A percentile compares a stretch with the other conserved stretches of the same genome.
These are phyloP conservation scores for Euspilapteryx auroguttella DNA, from an alignment of 2,888 invertebrate genomes.

Conservation along the genomic window DNA sequence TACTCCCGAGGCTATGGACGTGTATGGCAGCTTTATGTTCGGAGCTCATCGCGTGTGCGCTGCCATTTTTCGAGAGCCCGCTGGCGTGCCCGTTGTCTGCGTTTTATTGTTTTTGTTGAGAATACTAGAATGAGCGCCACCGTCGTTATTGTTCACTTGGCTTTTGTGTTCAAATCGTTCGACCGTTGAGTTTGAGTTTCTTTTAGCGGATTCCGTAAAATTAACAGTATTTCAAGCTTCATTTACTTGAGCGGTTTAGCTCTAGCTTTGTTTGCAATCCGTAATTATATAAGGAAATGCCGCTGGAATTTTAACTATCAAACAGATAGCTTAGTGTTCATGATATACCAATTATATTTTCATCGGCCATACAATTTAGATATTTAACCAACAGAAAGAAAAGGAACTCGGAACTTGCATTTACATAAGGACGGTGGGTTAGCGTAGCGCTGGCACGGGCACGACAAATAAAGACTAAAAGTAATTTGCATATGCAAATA, in stretches of 20 bases:
- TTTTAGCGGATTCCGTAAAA: too few relatives aligned
- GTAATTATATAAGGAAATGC: too few relatives aligned
- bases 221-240: too few relatives aligned
- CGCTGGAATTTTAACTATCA: too few relatives aligned
- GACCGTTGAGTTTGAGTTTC: slow-evolving; percentile 16
- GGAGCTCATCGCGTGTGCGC: slow-evolving; percentile 25
- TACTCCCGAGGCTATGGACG: slow-evolving; percentile 20
- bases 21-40: slow-evolving; percentile 18
- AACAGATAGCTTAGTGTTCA: too few relatives aligned
- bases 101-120: slow-evolving; percentile 45
- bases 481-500: slow-evolving; percentile 58
- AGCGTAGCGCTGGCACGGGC: too few relatives aligned
- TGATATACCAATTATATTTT: too few relatives aligned
- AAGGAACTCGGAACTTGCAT: slow-evolving; percentile 23
- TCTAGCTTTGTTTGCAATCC: too few relatives aligned
- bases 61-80: slow-evolving; percentile 40
- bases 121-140: slow-evolving; percentile 38
- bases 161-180: slow-evolving; percentile 19
- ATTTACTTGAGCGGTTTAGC: too few relatives aligned
- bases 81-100: slow-evolving; percentile 42
- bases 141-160: slow-evolving; percentile 36
- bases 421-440: slow-evolving; percentile 42
- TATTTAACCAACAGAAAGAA: too few relatives aligned
- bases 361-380: too few relatives aligned
- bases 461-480: slow-evolving; percentile 51